Percentiles rank a stretch among this genome's conserved stretches.
Conservation (phyloP, 2,113 vertebrate genomes). For the Labrus mixtus region DNA sequence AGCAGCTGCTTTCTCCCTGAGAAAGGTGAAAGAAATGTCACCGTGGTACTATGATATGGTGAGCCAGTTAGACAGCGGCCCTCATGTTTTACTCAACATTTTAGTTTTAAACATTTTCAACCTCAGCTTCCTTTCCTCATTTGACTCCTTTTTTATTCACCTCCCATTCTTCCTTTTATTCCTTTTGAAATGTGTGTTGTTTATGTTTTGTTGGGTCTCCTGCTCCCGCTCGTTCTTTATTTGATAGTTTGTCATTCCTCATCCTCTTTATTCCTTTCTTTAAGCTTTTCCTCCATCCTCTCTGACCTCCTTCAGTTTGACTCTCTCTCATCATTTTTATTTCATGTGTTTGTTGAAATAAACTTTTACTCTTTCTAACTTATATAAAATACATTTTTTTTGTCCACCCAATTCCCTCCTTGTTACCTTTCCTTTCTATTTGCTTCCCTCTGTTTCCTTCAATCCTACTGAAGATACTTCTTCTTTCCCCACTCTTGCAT, state of each 20-base stretch:
- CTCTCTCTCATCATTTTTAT: no score
- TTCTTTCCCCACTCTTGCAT: no score
- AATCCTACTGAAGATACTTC: no score
- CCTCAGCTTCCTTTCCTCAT: background rate
- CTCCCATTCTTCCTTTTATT: background rate
- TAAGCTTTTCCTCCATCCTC: no score
- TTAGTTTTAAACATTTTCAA: background rate
- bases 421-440: no score
- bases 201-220: background rate
- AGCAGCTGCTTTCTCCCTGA: constrained; percentile 53
- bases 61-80: constrained; percentile 24
- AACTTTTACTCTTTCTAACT: no score
- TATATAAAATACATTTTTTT: no score
- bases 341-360: no score
- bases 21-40: constrained; percentile 48
- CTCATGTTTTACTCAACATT: constrained; percentile 26
- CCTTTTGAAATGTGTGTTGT: background rate
- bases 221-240: background rate
- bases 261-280: no score
- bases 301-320: no score
- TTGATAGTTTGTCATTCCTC: background rate
- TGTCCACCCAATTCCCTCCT: no score
- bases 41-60: constrained; percentile 19
- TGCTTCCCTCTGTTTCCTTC: no score
- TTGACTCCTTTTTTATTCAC: background rate